Percentiles rank a stretch among this genome's conserved stretches.
These are phyloP conservation scores for Drosophila suboccidentalis DNA, from an alignment of 2,888 invertebrate species.

Conservation along the genomic window DNA sequence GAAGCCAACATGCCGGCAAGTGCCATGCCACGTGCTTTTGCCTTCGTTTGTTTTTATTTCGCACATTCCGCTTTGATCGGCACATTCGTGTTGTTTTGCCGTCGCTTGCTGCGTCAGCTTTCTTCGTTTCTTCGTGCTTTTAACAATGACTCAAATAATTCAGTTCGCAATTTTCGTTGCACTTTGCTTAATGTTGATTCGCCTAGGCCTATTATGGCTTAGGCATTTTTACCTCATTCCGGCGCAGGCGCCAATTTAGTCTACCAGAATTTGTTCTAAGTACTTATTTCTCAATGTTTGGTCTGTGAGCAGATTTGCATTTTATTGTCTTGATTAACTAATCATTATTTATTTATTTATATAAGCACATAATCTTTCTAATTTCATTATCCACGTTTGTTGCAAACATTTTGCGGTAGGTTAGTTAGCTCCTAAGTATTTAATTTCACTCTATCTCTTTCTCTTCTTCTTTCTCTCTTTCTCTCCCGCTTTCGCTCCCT, in stretches of 20 bases:
- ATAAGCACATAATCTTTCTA: constrained; percentile 49
- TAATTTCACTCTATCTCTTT: constrained; percentile 20
- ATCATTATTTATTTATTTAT: constrained; percentile 38
- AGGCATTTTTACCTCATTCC: constrained; percentile 39
- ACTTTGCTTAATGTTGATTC: constrained; percentile 75
- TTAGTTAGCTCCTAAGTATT: constrained; percentile 60
- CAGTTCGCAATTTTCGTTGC: constrained; percentile 63
- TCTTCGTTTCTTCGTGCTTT: constrained; percentile 58
- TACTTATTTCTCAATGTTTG: constrained; percentile 26
- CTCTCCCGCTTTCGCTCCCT: no score
- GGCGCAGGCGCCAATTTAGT: constrained; percentile 73
- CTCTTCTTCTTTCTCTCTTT: background rate
- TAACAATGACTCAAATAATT: constrained; percentile 65
- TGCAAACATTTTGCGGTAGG: constrained; percentile 69
- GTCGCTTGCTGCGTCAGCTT: constrained; percentile 38
- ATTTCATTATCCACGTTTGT: constrained; percentile 45
- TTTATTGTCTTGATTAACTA: constrained; percentile 38
- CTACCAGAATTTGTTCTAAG: constrained; percentile 15
- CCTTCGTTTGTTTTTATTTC: constrained; percentile 60
- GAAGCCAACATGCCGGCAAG: constrained; percentile 46
- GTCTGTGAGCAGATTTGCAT: constrained; percentile 1
- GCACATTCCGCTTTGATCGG: constrained; percentile 54
- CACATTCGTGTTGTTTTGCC: constrained; percentile 28
- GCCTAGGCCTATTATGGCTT: constrained; percentile 72
- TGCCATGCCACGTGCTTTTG: constrained; percentile 58